Percentiles rank a stretch among this genome's conserved stretches.
Conservation (phyloP, 1,140 invertebrate genomes). For the Formica selysi region DNA sequence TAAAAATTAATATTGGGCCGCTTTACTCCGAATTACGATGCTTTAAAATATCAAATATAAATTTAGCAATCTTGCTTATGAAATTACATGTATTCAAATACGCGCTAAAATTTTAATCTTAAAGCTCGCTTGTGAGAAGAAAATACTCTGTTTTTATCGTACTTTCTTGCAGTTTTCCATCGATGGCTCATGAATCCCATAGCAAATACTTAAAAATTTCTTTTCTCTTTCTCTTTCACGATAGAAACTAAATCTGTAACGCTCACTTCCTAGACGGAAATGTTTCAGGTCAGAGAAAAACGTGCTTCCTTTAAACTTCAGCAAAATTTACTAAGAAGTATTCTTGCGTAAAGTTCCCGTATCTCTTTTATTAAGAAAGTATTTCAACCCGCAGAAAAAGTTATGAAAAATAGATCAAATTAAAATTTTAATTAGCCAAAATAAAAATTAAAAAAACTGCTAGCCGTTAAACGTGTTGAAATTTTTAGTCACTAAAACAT, state of each 20-base stretch:
- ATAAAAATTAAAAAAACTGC: background rate
- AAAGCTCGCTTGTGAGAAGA: slow-evolving; percentile 16
- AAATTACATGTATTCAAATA: background rate
- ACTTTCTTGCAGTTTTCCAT: slow-evolving; percentile 51
- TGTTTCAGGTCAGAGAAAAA: slow-evolving; percentile 58
- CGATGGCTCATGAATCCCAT: slow-evolving; percentile 30
- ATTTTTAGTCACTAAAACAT: background rate
- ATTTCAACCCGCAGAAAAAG: background rate
- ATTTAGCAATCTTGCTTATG: background rate
- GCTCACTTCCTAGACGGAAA: slow-evolving; percentile 63
- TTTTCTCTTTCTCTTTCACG: slow-evolving; percentile 29
- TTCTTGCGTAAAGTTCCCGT: background rate
- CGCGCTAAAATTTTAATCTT: background rate
- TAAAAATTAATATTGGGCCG: background rate
- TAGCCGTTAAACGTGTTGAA: background rate
- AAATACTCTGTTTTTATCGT: slow-evolving; percentile 60
- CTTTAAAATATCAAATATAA: background rate
- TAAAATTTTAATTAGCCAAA: background rate
- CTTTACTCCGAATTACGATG: background rate
- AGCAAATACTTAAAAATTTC: slow-evolving; percentile 68
- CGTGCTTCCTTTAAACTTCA: slow-evolving; percentile 44
- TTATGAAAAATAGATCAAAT: background rate
- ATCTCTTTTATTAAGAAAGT: slow-evolving; percentile 18
- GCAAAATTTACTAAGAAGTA: slow-evolving; percentile 60
- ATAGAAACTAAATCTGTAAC: slow-evolving; percentile 66